A percentile compares a stretch with the other conserved stretches of the same genome.
Evolutionary conservation across 2,888 invertebrate genomes (phyloP).

Genomic region (Onchidella celtica): DNA sequence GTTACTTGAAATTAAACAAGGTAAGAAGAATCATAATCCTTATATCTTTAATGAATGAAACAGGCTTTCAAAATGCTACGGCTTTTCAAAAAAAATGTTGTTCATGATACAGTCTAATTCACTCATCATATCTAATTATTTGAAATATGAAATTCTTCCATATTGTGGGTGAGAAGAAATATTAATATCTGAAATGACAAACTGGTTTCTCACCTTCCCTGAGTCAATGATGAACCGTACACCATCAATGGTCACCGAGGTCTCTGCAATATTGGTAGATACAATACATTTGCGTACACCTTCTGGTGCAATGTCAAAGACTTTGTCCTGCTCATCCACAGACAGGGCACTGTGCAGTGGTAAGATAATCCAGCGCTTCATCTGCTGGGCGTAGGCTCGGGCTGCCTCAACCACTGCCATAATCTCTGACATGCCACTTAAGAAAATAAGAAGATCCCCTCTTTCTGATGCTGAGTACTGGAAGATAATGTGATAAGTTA

Average conservation of each 20-base stretch:
- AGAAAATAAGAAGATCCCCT: constrained; percentile 96
- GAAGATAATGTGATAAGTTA: no score
- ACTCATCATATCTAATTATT: no score
- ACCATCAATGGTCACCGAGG: constrained; percentile 98
- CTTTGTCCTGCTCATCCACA: constrained; percentile 96
- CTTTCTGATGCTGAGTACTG: constrained; percentile 89
- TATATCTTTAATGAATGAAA: no score
- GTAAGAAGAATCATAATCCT: no score
- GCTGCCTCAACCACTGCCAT: constrained; percentile 90
- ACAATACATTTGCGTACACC: constrained; percentile 97
- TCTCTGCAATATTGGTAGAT: constrained; percentile 99
- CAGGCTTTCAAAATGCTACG: no score
- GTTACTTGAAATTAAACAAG: no score
- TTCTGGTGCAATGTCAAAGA: constrained; percentile 96
- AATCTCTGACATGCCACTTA: constrained; percentile 97
- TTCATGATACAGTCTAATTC: no score
- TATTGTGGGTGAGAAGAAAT: no score
- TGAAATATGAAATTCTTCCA: no score
- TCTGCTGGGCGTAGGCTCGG: constrained; percentile 88
- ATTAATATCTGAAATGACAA: no score
- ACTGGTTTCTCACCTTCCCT: constrained; percentile 86
- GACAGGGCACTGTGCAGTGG: constrained; percentile 96
- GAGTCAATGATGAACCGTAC: constrained; percentile 98
- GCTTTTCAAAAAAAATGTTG: no score
- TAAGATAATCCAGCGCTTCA: constrained; percentile 93